These are phyloP conservation scores for Struthio camelus DNA, from an alignment of 2,113 vertebrate species.

Conservation along the genomic window DNA sequence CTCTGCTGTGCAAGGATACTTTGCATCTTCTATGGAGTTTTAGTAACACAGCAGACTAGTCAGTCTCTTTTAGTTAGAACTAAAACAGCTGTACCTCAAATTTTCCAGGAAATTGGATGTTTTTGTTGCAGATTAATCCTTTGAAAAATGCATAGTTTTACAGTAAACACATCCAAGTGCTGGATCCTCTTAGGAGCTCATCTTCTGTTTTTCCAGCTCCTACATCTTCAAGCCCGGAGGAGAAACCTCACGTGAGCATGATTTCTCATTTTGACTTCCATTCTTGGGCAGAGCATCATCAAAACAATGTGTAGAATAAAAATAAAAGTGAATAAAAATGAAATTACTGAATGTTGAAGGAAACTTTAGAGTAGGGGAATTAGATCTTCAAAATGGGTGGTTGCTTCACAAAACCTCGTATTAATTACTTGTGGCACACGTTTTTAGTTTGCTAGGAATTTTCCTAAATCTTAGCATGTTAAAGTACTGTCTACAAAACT, in stretches of 20 bases:
- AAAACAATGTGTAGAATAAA: not conserved
- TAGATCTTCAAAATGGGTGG: not conserved
- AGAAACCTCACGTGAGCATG: not conserved
- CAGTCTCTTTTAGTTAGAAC: too few relatives aligned
- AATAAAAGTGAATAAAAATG: constrained; percentile 2
- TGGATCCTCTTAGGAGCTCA: not conserved
- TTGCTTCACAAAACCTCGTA: not conserved
- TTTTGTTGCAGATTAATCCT: not conserved
- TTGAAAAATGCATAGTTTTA: not conserved
- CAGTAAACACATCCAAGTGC: not conserved
- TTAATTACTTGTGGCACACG: not conserved
- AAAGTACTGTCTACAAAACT: not conserved
- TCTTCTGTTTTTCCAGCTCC: not conserved
- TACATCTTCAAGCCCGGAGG: not conserved
- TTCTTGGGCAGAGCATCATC: not conserved
- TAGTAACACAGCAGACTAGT: not conserved
- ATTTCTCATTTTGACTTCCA: not conserved
- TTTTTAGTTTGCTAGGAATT: not conserved
- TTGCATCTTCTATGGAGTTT: not conserved
- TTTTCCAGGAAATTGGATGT: not conserved
- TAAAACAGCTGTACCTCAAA: not conserved
- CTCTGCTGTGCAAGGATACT: not conserved
- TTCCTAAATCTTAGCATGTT: not conserved
- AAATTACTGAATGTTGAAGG: not conserved
- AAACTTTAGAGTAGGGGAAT: not conserved